Conservation (phyloP, 2,797 vertebrate species). For the Denticeps clupeoides region DNA sequence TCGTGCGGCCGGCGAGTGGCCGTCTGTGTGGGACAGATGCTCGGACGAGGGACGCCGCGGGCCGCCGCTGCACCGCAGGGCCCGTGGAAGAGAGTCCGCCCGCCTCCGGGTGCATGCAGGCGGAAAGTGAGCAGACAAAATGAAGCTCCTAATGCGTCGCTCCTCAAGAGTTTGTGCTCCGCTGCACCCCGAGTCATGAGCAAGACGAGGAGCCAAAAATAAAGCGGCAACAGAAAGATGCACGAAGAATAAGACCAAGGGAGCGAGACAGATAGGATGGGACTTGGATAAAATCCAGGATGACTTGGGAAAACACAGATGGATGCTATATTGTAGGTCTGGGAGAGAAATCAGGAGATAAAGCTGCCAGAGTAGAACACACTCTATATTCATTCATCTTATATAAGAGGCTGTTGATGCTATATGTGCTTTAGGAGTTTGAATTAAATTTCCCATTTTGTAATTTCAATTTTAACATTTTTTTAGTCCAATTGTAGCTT, state of each 20-base stretch:
- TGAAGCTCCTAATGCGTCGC: conserved; percentile 19
- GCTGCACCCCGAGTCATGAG: conserved; percentile 14
- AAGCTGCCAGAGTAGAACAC: too few species aligned
- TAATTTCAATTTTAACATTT: too few species aligned
- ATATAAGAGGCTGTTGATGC: too few species aligned
- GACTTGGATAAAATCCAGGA: too few species aligned
- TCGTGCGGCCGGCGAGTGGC: conserved; percentile 15
- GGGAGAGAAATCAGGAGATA: too few species aligned
- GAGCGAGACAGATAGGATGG: not conserved
- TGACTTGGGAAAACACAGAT: too few species aligned
- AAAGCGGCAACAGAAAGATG: not conserved
- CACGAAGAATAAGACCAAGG: not conserved
- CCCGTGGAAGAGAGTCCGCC: conserved; percentile 6
- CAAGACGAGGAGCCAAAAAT: conserved; percentile 6
- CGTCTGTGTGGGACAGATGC: conserved; percentile 26
- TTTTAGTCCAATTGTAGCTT: too few species aligned
- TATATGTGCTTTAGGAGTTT: too few species aligned
- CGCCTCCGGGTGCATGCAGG: conserved; percentile 11
- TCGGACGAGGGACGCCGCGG: conserved; percentile 6
- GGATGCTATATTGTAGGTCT: too few species aligned
- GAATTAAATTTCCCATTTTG: too few species aligned
- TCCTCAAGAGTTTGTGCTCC: conserved; percentile 16
- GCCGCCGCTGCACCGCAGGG: conserved; percentile 9
- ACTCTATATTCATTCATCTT: too few species aligned
- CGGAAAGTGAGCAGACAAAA: conserved; percentile 16